Percentiles rank a stretch among this genome's conserved stretches.
Evolutionary conservation across 2,888 invertebrate genomes (phyloP).

Genomic region (Drosophila paramelanica): DNA sequence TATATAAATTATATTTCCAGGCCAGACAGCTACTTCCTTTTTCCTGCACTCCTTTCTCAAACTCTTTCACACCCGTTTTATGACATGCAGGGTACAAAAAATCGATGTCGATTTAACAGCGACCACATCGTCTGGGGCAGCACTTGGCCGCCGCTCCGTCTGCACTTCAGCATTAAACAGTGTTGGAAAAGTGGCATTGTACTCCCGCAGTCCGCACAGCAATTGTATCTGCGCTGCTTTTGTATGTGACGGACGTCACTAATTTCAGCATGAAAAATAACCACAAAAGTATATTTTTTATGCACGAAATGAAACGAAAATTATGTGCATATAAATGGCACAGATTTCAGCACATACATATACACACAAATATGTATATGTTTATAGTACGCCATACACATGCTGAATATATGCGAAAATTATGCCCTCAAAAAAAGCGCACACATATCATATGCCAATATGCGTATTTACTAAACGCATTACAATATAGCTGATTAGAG

Average conservation of each 20-base stretch:
- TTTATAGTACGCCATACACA: neutral
- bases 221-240: neutral
- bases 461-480: constrained; percentile 67
- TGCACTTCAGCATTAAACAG: constrained; percentile 10
- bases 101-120: constrained; percentile 68
- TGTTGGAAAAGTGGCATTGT: constrained; percentile 19
- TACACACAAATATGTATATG: neutral
- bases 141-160: constrained; percentile 25
- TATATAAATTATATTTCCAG: neutral
- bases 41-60: neutral
- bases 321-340: constrained; percentile 69
- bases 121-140: constrained; percentile 33
- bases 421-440: constrained; percentile 26
- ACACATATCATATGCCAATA: constrained; percentile 33
- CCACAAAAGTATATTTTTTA: constrained; percentile 60
- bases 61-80: neutral
- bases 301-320: constrained; percentile 44
- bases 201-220: neutral
- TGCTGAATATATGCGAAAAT: constrained; percentile 9
- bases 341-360: constrained; percentile 9
- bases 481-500: constrained; percentile 64
- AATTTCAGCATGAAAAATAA: constrained; percentile 73
- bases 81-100: constrained; percentile 26
- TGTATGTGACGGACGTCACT: constrained; percentile 35
- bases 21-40: neutral